Evolutionary conservation across 1,140 invertebrate species (phyloP).

Genomic region (Eumeta japonica): DNA sequence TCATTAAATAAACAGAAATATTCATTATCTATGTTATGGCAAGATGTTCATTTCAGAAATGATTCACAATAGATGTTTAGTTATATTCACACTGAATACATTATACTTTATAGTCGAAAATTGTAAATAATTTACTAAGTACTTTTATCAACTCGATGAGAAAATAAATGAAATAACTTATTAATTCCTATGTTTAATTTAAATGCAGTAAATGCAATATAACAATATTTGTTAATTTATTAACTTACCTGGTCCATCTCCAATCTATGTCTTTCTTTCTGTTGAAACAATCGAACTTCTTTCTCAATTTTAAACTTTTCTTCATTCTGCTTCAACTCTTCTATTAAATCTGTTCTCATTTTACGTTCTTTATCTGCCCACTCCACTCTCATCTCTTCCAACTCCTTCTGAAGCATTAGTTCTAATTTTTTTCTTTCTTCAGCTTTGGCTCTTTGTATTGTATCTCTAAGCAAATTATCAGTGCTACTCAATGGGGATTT

Average conservation of each 20-base stretch:
- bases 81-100: too few species aligned
- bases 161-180: too few species aligned
- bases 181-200: too few species aligned
- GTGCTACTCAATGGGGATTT: constrained; percentile 37
- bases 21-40: too few species aligned
- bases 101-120: too few species aligned
- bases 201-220: too few species aligned
- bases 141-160: too few species aligned
- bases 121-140: too few species aligned
- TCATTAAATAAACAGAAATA: too few species aligned
- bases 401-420: constrained; percentile 38
- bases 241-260: constrained; percentile 55
- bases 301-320: constrained; percentile 56
- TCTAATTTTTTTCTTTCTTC: constrained; percentile 44
- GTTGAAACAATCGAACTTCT: constrained; percentile 48
- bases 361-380: constrained; percentile 46
- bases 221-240: not conserved
- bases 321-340: constrained; percentile 55
- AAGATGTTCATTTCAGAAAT: constrained; percentile 1
- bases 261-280: constrained; percentile 49
- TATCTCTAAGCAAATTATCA: constrained; percentile 36
- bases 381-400: constrained; percentile 43
- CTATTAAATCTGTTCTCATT: constrained; percentile 51
- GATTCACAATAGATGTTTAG: too few species aligned
- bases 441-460: constrained; percentile 36